These are phyloP conservation scores for Micronycteris hirsuta DNA, from an alignment of 2,113 vertebrate species.

Conservation along the genomic window DNA sequence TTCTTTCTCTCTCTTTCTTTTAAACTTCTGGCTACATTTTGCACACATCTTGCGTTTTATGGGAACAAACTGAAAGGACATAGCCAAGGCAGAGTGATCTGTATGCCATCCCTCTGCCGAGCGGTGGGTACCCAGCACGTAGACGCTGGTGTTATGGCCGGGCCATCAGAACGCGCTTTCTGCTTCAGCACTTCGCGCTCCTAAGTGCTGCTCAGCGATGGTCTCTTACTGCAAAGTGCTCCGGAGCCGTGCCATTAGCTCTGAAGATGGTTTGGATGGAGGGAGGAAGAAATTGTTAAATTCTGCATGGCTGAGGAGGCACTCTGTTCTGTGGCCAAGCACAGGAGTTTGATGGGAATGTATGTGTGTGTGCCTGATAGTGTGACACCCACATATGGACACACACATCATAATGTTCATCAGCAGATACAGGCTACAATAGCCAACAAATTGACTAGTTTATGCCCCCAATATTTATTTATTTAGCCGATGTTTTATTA, in stretches of 20 bases:
- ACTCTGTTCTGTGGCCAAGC: neutral
- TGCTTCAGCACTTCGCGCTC: neutral
- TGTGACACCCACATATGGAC: neutral
- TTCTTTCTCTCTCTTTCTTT: neutral
- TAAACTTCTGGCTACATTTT: neutral
- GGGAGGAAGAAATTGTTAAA: neutral
- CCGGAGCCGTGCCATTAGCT: neutral
- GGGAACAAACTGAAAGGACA: neutral
- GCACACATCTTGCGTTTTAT: neutral
- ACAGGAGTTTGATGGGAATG: neutral
- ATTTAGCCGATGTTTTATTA: neutral
- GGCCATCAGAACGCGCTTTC: neutral
- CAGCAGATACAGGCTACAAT: neutral
- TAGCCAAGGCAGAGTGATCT: neutral
- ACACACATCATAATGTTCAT: neutral
- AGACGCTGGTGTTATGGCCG: accelerated
- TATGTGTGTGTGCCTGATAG: neutral
- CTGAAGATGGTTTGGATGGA: neutral
- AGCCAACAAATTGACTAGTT: neutral
- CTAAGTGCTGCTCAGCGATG: neutral
- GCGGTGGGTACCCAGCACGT: accelerated
- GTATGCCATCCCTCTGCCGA: neutral
- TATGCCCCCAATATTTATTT: neutral
- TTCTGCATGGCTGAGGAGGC: neutral
- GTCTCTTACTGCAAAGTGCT: neutral